Evolutionary conservation across 2,113 vertebrate genomes (phyloP), one percentile per base, ranked within the genome.

Genomic region (Columba janthina): DNA sequence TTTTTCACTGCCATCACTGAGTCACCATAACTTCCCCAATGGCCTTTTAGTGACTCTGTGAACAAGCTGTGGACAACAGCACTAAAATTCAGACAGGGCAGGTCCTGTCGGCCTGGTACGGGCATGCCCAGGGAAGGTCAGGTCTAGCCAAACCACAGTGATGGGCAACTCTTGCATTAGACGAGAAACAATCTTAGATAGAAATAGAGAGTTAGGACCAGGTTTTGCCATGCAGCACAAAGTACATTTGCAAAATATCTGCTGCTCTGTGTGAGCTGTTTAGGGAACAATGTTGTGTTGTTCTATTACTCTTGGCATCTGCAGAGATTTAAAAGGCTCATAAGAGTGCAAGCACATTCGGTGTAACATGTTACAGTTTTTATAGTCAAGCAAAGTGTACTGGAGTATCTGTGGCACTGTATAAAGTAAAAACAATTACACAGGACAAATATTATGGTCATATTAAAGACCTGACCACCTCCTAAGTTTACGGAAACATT

Each of bases 281-380:
- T 28, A 11, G 8, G 36, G 42, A 82, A 11, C 15, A 15, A 10
- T 2, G 1, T 28, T 42, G 9, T 56, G 50, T 48, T 2, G 0
- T 44, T 36, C 34, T 56, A 18, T 31, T 22, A 2, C 18, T 42
- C 7, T 11, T 72, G 42, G 15, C 15, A 44, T 16, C 5, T 20
- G 14, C 44, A 92, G 57, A 74, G 13, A 54, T 67, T 71, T 76
- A 36, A 4, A 48, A 73, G 44, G 5, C 7, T 81, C 8, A 18
- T 21, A 50, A 44, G 42, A 34, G 25, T 46, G 29, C 15, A 54
- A 40, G 18, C 19, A 15, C 25, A 66, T 6, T 22, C 1, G 1
- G 8, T 62, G 6, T 20, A 67, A 22, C 5, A 10, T 2, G 5
- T 20, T 12, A 46, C 0, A 12, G 14, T 4, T 76, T 84, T 67